Conservation (phyloP, 1,140 invertebrate species). For the Ephestia elutella region DNA sequence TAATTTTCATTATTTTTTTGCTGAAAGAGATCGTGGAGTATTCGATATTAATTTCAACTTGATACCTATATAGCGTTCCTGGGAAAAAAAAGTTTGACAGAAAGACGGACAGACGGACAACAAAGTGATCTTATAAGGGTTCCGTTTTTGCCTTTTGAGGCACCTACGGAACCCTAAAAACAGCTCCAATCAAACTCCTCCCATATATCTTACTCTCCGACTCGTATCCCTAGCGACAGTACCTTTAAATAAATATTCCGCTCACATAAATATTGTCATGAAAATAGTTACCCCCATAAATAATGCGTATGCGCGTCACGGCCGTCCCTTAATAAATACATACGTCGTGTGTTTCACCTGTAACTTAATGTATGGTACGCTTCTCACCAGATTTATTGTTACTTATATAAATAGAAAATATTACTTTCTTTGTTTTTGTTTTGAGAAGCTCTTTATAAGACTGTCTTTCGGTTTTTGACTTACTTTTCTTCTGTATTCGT, state of each 20-base stretch:
- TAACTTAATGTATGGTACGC: constrained; percentile 38
- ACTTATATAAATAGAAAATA: neutral
- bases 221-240: neutral
- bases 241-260: neutral
- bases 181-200: neutral
- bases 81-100: too few species aligned
- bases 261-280: constrained; percentile 20
- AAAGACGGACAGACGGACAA: too few species aligned
- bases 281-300: constrained; percentile 15
- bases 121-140: too few species aligned
- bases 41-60: too few species aligned
- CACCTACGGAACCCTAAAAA: too few species aligned
- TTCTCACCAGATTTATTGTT: neutral
- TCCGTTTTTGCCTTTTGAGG: too few species aligned
- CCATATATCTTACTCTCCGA: neutral
- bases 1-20: too few species aligned
- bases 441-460: too few species aligned
- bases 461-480: too few species aligned
- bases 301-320: constrained; percentile 32
- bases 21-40: too few species aligned
- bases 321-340: constrained; percentile 46
- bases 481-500: too few species aligned
- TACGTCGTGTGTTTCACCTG: constrained; percentile 47
- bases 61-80: too few species aligned
- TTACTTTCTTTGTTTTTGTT: neutral